phyloP scores from a whole-genome alignment of 2,113 vertebrate genomes.

The Hemichromis elongatus region DNA sequence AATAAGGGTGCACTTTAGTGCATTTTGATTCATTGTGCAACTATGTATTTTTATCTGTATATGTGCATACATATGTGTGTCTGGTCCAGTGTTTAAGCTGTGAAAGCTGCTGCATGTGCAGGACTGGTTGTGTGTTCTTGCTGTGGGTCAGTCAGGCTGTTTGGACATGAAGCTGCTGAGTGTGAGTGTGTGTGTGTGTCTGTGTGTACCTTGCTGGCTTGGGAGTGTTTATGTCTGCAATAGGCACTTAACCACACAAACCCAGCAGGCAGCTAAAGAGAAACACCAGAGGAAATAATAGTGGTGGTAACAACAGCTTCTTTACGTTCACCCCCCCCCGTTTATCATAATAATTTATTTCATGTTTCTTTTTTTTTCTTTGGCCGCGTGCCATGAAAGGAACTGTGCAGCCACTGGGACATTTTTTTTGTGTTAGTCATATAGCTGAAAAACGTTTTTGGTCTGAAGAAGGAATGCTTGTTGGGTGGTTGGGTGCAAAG shows the following conservation, averaged over 20 bases:
- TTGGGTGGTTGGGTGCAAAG: not conserved
- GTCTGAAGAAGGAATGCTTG: conserved; percentile 8
- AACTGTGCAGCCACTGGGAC: not conserved
- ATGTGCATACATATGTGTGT: not conserved
- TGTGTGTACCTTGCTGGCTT: conserved; percentile 26
- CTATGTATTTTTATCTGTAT: not conserved
- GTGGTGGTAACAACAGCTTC: conserved; percentile 26
- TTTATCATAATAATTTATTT: conserved; percentile 18
- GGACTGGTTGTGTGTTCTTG: conserved; percentile 32
- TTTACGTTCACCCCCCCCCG: not conserved
- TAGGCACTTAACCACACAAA: conserved; percentile 47
- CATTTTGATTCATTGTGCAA: not conserved
- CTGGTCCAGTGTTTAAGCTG: conserved; percentile 5
- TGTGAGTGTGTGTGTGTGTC: conserved; percentile 15
- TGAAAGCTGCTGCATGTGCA: conserved; percentile 44
- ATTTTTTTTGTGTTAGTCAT: not conserved
- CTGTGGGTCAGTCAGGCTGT: conserved; percentile 50
- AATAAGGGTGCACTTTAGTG: not conserved
- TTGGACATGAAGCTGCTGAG: conserved; percentile 33
- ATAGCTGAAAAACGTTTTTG: conserved; percentile 3
- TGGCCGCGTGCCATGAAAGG: not conserved
- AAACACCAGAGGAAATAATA: conserved; percentile 21
- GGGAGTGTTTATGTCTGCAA: conserved; percentile 52
- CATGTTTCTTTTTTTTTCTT: not conserved
- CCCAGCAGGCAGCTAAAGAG: conserved; percentile 39